phyloP scores from a whole-genome alignment of 1,140 invertebrate species.

The Mactra quadrangularis region DNA sequence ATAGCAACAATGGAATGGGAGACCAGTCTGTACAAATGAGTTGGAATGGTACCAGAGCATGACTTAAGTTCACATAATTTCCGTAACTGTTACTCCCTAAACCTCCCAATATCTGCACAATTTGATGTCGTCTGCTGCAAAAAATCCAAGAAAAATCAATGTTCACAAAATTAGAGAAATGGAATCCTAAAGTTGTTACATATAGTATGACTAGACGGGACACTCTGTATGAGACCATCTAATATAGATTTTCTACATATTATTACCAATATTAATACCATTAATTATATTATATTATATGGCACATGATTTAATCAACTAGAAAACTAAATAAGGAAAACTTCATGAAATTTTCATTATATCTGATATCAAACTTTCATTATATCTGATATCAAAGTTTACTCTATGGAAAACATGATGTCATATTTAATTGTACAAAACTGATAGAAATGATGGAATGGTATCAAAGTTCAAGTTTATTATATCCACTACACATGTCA shows the following conservation, averaged over 20 bases:
- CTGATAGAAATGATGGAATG: too few relatives aligned
- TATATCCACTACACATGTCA: too few relatives aligned
- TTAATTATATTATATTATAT: conserved; percentile 34
- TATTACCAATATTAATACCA: conserved; percentile 35
- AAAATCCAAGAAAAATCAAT: conserved; percentile 35
- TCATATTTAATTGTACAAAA: too few relatives aligned
- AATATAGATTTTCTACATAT: conserved; percentile 28
- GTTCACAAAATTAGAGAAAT: conserved; percentile 49
- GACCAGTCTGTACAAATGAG: background rate
- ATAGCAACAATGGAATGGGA: too few relatives aligned
- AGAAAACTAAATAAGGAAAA: background rate
- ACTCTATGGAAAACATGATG: too few relatives aligned
- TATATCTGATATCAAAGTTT: too few relatives aligned
- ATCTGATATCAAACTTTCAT: too few relatives aligned
- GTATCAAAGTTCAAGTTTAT: too few relatives aligned
- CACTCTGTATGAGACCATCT: conserved; percentile 1
- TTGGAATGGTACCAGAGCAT: conserved; percentile 21
- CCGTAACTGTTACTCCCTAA: conserved; percentile 15
- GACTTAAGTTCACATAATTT: conserved; percentile 20
- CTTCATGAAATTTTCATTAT: too few relatives aligned
- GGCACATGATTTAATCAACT: conserved; percentile 15
- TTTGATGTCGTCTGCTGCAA: too few relatives aligned
- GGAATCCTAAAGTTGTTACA: conserved; percentile 6
- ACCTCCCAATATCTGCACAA: background rate
- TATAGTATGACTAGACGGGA: background rate